phyloP scores from a whole-genome alignment of 2,113 vertebrate species.

The Trogon melanurus region DNA sequence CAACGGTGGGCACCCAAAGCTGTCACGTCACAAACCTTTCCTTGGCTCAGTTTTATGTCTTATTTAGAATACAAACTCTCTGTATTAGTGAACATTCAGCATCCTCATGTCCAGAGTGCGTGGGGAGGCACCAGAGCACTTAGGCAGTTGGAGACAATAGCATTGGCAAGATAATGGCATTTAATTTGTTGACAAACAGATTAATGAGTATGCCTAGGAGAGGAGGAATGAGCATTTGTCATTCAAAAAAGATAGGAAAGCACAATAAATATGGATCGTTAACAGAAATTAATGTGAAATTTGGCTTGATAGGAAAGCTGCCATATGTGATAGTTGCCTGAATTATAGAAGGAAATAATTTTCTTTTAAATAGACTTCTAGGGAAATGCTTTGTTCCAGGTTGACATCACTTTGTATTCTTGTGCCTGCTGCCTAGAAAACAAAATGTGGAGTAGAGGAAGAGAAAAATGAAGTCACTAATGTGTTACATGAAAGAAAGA shows the following conservation, averaged over 20 bases:
- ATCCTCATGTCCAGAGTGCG: neutral
- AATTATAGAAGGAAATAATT: neutral
- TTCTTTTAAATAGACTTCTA: neutral
- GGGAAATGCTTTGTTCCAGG: neutral
- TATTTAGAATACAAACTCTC: neutral
- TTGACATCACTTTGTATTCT: neutral
- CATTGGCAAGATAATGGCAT: slow-evolving; percentile 47
- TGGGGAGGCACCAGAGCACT: slow-evolving; percentile 24
- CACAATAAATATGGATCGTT: neutral
- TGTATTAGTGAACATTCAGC: slow-evolving; percentile 1
- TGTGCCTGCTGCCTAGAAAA: neutral
- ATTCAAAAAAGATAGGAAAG: slow-evolving; percentile 17
- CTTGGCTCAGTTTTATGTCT: neutral
- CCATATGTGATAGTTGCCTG: neutral
- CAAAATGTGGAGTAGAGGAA: neutral
- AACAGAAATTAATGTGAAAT: neutral
- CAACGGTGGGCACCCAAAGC: neutral
- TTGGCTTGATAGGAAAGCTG: neutral
- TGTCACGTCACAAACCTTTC: neutral
- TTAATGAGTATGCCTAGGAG: slow-evolving; percentile 32
- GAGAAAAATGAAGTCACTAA: neutral
- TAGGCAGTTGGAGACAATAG: slow-evolving; percentile 42
- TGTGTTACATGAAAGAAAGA: neutral
- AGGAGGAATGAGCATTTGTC: slow-evolving; percentile 9
- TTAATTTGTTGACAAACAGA: slow-evolving; percentile 67